Conservation (phyloP, 2,888 invertebrate genomes). For the Bedellia somnulentella region DNA sequence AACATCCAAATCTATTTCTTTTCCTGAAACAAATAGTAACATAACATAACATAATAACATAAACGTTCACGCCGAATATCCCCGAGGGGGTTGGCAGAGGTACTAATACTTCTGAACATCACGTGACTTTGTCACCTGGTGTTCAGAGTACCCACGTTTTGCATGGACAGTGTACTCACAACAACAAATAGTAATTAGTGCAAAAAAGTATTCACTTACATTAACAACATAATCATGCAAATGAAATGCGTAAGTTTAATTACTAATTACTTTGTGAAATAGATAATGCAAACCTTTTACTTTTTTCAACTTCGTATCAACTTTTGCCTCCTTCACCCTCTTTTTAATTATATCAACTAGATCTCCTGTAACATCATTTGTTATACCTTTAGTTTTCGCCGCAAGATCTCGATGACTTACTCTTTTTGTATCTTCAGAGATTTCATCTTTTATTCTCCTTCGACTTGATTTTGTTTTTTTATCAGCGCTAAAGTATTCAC, state of each 20-base stretch:
- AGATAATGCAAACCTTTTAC: no score
- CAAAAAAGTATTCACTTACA: no score
- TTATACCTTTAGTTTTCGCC: conserved; percentile 18
- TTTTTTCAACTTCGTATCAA: no score
- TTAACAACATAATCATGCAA: no score
- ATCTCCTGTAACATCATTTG: conserved; percentile 46
- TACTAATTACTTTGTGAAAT: no score
- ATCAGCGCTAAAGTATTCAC: conserved; percentile 29
- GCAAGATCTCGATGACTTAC: conserved; percentile 38
- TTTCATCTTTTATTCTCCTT: conserved; percentile 14
- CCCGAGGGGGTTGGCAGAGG: no score
- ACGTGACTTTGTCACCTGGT: neutral
- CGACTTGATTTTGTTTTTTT: conserved; percentile 17
- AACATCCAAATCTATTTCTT: conserved; percentile 30
- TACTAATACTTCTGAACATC: neutral
- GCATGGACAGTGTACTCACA: no score
- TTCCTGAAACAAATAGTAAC: conserved; percentile 27
- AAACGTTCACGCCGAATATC: no score
- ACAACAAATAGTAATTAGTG: no score
- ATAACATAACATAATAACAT: no score
- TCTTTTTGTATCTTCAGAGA: conserved; percentile 25
- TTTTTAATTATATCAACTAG: conserved; percentile 54
- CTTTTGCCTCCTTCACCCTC: conserved; percentile 46
- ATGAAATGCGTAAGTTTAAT: no score
- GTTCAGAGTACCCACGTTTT: neutral